A percentile compares a stretch with the other conserved stretches of the same genome.
phyloP scores from a whole-genome alignment of 2,888 invertebrate species.

The Sylvicola cinctus region DNA sequence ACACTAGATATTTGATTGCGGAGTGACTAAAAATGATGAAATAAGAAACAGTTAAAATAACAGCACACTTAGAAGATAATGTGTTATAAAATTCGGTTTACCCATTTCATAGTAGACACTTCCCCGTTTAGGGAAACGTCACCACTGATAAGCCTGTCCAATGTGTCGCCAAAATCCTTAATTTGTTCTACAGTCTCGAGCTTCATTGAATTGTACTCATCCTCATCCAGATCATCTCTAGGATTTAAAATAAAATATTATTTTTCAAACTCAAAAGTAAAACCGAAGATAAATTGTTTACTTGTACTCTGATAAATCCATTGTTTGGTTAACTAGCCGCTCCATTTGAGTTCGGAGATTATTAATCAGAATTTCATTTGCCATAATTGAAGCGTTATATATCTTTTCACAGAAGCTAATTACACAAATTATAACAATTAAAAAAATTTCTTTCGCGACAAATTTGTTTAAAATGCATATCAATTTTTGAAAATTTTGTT shows the following conservation, averaged over 20 bases:
- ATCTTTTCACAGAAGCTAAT: not conserved
- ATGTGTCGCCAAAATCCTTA: constrained; percentile 40
- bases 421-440: too few relatives aligned
- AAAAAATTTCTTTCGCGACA: too few relatives aligned
- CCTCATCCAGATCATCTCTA: constrained; percentile 38
- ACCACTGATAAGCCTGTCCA: constrained; percentile 41
- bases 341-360: constrained; percentile 48
- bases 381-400: constrained; percentile 9
- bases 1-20: constrained; percentile 53
- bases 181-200: constrained; percentile 49
- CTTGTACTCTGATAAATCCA: constrained; percentile 49
- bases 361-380: constrained; percentile 27
- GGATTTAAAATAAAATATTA: constrained; percentile 8
- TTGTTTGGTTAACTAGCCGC: constrained; percentile 42
- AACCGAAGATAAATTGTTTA: constrained; percentile 14
- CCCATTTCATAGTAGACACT: constrained; percentile 41
- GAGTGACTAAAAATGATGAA: constrained; percentile 32
- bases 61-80: not conserved
- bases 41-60: constrained; percentile 1
- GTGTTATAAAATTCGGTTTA: constrained; percentile 16
- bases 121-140: constrained; percentile 44
- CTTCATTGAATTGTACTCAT: constrained; percentile 46
- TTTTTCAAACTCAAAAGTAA: not conserved
- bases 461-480: too few relatives aligned
- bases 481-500: too few relatives aligned